Evolutionary conservation across 1,140 invertebrate species (phyloP), one percentile per base, ranked within the genome.

Genomic region (Branchinecta lindahli): DNA sequence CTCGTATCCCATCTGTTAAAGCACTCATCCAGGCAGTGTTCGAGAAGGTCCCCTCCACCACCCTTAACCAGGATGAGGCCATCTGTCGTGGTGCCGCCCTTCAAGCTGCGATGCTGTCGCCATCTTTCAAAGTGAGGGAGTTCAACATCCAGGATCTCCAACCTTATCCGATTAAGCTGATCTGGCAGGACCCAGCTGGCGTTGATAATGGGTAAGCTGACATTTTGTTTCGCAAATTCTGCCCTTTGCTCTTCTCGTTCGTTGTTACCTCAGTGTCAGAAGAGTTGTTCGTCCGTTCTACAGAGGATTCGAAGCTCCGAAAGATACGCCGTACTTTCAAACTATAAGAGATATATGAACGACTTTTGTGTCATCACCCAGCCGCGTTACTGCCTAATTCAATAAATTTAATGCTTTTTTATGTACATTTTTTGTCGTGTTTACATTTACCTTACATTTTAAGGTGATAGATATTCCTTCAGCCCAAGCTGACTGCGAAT

Each of bases 31-130:
- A 93, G 77, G 85, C 90, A 77, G 85, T 94, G n/a, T 96, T 94
- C 78, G 85, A 86, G 18, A 91, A 92, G 76, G 82, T 86, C 67
- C 86, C 92, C 18, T 94, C 91, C 65, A 99, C 96, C 1, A 98
- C 96, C 15, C 80, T 99, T 44, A 99, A 99, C 81, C 89, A 96
- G 78, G 96, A 99, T 79, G 97, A 99, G 81, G 91, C 96, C 44
- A 94, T 99, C 8, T 85, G 94, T 8, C 85, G 96, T 69, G 96
- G 96, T 0, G 97, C 94, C 80, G 94, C 96, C 45, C 81, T 98
- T 46, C 93, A 96, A 78, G 97, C 91, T 81, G 96, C 96, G 8
- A 98, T 98, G 83, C 82, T 98, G 70, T 96, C 91, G 72, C 96
- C 96, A 45, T 93, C 92, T 20, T 93, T 98, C 74, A 86, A 93